phyloP scores from a whole-genome alignment of 1,140 invertebrate species.

The Ceratina japonica region DNA sequence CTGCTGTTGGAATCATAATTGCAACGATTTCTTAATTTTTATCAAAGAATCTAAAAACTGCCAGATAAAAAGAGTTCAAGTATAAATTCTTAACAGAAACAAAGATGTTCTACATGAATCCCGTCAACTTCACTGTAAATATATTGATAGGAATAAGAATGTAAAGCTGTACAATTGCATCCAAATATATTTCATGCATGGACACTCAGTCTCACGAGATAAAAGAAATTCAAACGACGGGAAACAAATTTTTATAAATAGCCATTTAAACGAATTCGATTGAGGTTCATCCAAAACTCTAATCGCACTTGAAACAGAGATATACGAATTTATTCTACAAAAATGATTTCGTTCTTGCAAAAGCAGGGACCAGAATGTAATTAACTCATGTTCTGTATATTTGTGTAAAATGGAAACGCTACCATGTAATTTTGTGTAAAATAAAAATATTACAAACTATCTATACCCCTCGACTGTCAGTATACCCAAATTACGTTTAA shows the following conservation, averaged over 20 bases:
- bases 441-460: constrained; percentile 17
- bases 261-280: too few relatives aligned
- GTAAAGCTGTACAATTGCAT: constrained; percentile 16
- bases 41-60: constrained; percentile 38
- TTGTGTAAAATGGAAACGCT: constrained; percentile 30
- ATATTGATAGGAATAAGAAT: background rate
- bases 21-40: background rate
- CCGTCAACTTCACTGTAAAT: constrained; percentile 12
- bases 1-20: too few relatives aligned
- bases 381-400: constrained; percentile 38
- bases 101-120: constrained; percentile 27
- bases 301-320: background rate
- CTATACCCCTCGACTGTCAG: too few relatives aligned
- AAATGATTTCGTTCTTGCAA: constrained; percentile 26
- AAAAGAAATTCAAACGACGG: background rate
- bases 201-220: background rate
- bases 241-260: background rate
- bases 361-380: constrained; percentile 14
- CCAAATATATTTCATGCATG: background rate
- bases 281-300: background rate
- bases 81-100: constrained; percentile 9
- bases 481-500: too few relatives aligned
- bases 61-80: constrained; percentile 27
- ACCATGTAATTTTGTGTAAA: constrained; percentile 37
- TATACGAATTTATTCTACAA: constrained; percentile 1